Evolutionary conservation across 2,797 vertebrate species (phyloP).

Genomic region (Nannoperca obscura): DNA sequence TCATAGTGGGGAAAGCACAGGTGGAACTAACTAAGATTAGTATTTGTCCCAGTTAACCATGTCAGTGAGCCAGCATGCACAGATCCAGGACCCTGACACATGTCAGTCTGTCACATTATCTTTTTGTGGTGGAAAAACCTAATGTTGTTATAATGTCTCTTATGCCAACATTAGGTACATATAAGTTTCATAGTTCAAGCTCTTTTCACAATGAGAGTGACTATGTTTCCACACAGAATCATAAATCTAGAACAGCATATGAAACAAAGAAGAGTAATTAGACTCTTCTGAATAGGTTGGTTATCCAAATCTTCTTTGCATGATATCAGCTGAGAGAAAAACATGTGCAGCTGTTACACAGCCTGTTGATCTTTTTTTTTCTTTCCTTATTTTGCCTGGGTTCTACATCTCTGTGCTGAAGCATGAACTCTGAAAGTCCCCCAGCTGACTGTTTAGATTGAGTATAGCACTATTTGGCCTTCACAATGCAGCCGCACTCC

Average conservation of each 20-base stretch:
- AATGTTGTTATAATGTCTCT: slow-evolving; percentile 36
- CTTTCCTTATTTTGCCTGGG: slow-evolving; percentile 4
- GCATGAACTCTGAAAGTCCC: slow-evolving; percentile 63
- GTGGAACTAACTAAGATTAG: slow-evolving; percentile 28
- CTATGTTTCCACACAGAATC: slow-evolving; percentile 24
- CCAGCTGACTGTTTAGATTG: slow-evolving; percentile 74
- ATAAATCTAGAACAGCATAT: slow-evolving; percentile 41
- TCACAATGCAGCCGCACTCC: slow-evolving; percentile 66
- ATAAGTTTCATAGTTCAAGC: slow-evolving; percentile 37
- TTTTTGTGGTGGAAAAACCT: slow-evolving; percentile 23
- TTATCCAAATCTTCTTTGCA: slow-evolving; percentile 50
- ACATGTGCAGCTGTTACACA: slow-evolving; percentile 61
- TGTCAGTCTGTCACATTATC: slow-evolving; percentile 36
- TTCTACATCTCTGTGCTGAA: slow-evolving; percentile 51
- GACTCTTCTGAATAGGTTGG: slow-evolving; percentile 42
- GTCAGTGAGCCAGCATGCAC: slow-evolving; percentile 24
- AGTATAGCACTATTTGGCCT: slow-evolving; percentile 77
- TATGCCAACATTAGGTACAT: slow-evolving; percentile 20
- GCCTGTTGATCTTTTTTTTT: slow-evolving; percentile 27
- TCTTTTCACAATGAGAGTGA: slow-evolving; percentile 24
- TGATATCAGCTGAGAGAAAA: slow-evolving; percentile 58
- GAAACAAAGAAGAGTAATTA: slow-evolving; percentile 53
- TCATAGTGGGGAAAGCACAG: slow-evolving; percentile 19
- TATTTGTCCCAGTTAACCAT: slow-evolving; percentile 21
- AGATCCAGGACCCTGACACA: slow-evolving; percentile 24